phyloP scores from a whole-genome alignment of 1,140 invertebrate species.

The Trichonephila clavata region DNA sequence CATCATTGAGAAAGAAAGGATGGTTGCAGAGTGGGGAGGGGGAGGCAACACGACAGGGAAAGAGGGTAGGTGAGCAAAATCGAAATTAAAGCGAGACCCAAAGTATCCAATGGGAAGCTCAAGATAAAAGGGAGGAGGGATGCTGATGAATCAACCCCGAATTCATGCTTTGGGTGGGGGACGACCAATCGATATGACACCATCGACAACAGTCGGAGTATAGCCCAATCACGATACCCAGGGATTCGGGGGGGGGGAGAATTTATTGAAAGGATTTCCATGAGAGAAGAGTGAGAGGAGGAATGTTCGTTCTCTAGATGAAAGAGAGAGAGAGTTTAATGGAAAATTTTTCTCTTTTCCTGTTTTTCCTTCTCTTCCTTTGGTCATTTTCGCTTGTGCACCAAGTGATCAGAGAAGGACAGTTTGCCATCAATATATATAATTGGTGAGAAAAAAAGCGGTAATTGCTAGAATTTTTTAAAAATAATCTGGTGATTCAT shows the following conservation, averaged over 20 bases:
- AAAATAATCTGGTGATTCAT: too few species aligned
- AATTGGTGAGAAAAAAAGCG: neutral
- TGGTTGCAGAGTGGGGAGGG: neutral
- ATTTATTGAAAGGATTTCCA: neutral
- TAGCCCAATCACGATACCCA: conserved; percentile 64
- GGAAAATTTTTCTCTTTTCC: neutral
- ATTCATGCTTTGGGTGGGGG: conserved; percentile 25
- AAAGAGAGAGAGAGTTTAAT: conserved; percentile 30
- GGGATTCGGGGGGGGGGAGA: conserved; percentile 24
- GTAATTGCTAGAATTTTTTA: too few species aligned
- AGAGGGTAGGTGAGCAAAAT: conserved; percentile 60
- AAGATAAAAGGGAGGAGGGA: conserved; percentile 62
- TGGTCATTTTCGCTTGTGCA: neutral
- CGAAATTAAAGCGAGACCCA: conserved; percentile 71
- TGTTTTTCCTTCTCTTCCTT: neutral
- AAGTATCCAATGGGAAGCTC: conserved; percentile 69
- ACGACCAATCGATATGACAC: conserved; percentile 68
- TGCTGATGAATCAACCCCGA: conserved; percentile 68
- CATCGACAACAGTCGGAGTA: conserved; percentile 51
- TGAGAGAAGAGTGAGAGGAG: neutral
- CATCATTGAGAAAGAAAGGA: neutral
- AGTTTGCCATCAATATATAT: neutral
- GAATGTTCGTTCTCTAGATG: neutral
- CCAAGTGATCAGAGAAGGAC: neutral
- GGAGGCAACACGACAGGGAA: neutral